Base-by-base conservation (phyloP, 2,888 invertebrate species). In the Strigamia maritima region DNA sequence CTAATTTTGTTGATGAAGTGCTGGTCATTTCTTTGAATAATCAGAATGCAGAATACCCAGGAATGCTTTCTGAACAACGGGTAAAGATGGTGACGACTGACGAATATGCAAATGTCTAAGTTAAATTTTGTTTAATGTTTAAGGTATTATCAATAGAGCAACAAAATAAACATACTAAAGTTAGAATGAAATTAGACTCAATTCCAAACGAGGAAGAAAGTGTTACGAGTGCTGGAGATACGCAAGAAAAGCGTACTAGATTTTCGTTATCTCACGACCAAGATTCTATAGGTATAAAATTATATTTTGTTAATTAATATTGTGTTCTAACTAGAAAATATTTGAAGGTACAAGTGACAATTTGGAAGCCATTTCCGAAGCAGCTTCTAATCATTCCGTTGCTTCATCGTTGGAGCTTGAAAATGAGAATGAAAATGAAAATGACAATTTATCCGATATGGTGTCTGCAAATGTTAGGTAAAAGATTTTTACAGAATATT, bases 391-490 rank as follows among this genome's bases (percentile, higher is more conserved):
- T 87, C 96, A 96, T 87, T 96, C 96, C 82, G 95, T 95, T 78
- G 94, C 94, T 6, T 89, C 89, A 0, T 96, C 95, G 80, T 88
- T 95, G 70, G 96, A 96, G 84, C 87, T 96, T 79, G 94, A 94
- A 86, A 92, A 92, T 2, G 94, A 95, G 84, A 86, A 83, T 16
- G 94, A 95, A 87, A 88, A 88, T 83, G 94, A 95, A 87, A 88
- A 88, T 83, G 97, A 97, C 85, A 97, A 97, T 87, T 89, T 98
- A 26, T 97, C 97, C 0, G 98, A 98, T 85, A 97, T 98, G 95
- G 93, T 97, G 80, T 97, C 96, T 0, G 97, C 97, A 0, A 97
- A 97, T 86, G 95, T 95, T 1, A 83, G 83, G 82, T 82, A 80
- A 31, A 12, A 1, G 8, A 28, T 16, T 1, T 26, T 75, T 14